Evolutionary conservation across 2,888 invertebrate genomes (phyloP).

Genomic region (Chymomyza fuscimana): DNA sequence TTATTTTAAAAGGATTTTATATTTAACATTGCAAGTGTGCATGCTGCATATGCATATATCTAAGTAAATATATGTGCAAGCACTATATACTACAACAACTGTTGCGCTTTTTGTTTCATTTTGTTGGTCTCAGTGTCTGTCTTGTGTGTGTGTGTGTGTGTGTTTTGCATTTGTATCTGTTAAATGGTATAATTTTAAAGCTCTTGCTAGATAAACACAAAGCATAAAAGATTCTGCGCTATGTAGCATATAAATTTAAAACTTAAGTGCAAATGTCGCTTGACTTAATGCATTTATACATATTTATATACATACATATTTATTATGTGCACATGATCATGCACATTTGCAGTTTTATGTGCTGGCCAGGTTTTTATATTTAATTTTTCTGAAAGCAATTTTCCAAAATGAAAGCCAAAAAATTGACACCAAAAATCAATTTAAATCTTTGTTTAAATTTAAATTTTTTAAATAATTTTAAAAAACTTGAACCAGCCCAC

Average conservation of each 20-base stretch:
- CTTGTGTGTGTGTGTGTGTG: slow-evolving; percentile 10
- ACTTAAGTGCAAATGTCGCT: slow-evolving; percentile 7
- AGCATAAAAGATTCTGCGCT: slow-evolving; percentile 10
- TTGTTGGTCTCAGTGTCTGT: slow-evolving; percentile 15
- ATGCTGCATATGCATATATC: not conserved
- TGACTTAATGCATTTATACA: not conserved
- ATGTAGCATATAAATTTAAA: not conserved
- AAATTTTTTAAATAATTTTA: too few relatives aligned
- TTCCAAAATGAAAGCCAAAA: too few relatives aligned
- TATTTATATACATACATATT: not conserved
- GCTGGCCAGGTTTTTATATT: too few relatives aligned
- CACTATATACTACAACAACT: not conserved
- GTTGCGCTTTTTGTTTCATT: not conserved
- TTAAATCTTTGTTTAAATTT: too few relatives aligned
- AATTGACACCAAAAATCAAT: too few relatives aligned
- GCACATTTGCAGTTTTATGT: not conserved
- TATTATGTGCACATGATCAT: not conserved
- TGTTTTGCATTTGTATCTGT: slow-evolving; percentile 15
- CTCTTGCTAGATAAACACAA: slow-evolving; percentile 29
- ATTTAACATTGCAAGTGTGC: slow-evolving; percentile 40
- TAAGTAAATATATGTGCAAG: not conserved
- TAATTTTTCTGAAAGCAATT: too few relatives aligned
- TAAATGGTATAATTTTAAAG: slow-evolving; percentile 48
- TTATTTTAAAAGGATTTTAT: slow-evolving; percentile 70
- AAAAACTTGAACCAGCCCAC: too few relatives aligned